phyloP scores from a whole-genome alignment of 2,113 vertebrate genomes.

The Petromus typicus region DNA sequence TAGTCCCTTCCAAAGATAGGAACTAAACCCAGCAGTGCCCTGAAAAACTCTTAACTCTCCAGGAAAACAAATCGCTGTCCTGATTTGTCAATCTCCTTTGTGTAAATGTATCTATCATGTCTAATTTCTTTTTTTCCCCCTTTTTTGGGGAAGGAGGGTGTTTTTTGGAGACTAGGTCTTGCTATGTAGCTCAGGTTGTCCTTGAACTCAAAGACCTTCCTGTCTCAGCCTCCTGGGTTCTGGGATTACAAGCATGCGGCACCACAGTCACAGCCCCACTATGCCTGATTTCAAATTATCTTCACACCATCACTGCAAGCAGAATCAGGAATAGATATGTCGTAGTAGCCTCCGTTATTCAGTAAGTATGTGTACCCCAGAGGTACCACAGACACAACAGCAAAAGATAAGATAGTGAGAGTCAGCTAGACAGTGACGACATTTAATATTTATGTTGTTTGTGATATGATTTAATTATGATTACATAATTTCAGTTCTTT shows the following conservation, averaged over 20 bases:
- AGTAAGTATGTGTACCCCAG: not conserved
- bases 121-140: not conserved
- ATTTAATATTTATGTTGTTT: not conserved
- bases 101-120: slow-evolving; percentile 4
- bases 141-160: not conserved
- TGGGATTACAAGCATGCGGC: too few relatives aligned
- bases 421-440: not conserved
- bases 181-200: too few relatives aligned
- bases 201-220: too few relatives aligned
- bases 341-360: not conserved
- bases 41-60: not conserved
- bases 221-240: too few relatives aligned
- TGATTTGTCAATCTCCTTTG: slow-evolving; percentile 29
- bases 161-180: not conserved
- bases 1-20: not conserved
- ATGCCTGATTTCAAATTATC: not conserved
- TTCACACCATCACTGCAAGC: not conserved
- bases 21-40: not conserved
- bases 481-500: not conserved
- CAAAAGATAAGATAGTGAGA: not conserved
- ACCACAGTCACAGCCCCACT: too few relatives aligned
- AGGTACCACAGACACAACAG: not conserved
- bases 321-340: not conserved
- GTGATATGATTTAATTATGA: not conserved
- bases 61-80: not conserved